These are phyloP conservation scores for Macrocentrus cingulum DNA, from an alignment of 1,140 invertebrate genomes.

Conservation along the genomic window DNA sequence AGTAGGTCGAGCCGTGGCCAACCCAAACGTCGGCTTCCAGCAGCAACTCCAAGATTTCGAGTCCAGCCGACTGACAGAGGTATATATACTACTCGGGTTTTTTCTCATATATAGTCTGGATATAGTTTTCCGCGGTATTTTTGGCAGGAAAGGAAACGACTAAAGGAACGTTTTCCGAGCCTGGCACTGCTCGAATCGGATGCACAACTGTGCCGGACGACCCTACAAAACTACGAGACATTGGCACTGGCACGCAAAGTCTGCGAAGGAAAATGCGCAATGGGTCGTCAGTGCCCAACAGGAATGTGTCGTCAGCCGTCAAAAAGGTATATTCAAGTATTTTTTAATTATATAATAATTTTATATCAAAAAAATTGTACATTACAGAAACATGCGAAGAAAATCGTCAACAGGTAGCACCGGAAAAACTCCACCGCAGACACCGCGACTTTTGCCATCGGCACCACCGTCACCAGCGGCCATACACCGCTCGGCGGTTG, in stretches of 20 bases:
- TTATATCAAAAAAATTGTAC: neutral
- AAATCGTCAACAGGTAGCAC: slow-evolving; percentile 59
- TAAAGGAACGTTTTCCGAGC: slow-evolving; percentile 82
- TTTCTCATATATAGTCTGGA: neutral
- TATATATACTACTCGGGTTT: neutral
- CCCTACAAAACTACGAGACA: slow-evolving; percentile 80
- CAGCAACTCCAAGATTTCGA: slow-evolving; percentile 93
- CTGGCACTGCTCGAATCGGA: slow-evolving; percentile 74
- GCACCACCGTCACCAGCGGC: slow-evolving; percentile 56
- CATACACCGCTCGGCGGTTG: slow-evolving; percentile 56
- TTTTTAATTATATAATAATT: neutral
- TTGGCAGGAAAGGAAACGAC: slow-evolving; percentile 74
- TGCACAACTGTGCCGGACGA: slow-evolving; percentile 71
- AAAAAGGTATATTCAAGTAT: slow-evolving; percentile 60
- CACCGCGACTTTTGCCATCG: slow-evolving; percentile 54
- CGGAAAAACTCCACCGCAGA: slow-evolving; percentile 63
- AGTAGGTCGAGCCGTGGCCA: slow-evolving; percentile 85
- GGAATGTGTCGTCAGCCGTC: slow-evolving; percentile 65
- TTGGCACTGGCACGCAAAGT: slow-evolving; percentile 75
- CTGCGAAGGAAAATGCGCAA: slow-evolving; percentile 81
- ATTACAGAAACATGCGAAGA: slow-evolving; percentile 53
- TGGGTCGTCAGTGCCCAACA: slow-evolving; percentile 82
- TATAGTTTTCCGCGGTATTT: slow-evolving; percentile 1
- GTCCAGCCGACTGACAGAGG: slow-evolving; percentile 76
- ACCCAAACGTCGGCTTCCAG: slow-evolving; percentile 95